Conservation (phyloP, 2,113 vertebrate genomes). For the Clarias magur region DNA sequence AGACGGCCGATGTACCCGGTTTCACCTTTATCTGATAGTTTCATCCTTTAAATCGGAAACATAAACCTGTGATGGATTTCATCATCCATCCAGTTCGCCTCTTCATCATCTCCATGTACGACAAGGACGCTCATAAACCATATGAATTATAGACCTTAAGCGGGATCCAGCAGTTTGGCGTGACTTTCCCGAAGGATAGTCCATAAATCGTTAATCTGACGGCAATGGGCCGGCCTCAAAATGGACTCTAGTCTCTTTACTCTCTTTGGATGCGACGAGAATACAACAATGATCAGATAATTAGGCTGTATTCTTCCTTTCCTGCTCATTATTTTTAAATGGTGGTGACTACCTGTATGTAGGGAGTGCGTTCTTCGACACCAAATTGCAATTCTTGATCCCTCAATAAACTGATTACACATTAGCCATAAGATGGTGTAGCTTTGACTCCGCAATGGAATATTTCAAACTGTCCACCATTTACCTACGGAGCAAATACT, state of each 20-base stretch:
- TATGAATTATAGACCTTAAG: conserved; percentile 62
- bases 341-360: neutral
- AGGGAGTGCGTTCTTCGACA: neutral
- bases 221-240: conserved; percentile 28
- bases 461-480: no score
- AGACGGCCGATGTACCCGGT: neutral
- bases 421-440: no score
- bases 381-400: no score
- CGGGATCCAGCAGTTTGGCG: conserved; percentile 62
- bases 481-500: no score
- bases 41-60: conserved; percentile 47
- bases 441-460: no score
- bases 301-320: neutral
- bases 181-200: conserved; percentile 65
- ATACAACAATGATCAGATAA: neutral
- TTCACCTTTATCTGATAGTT: conserved; percentile 54
- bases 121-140: conserved; percentile 66
- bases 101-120: conserved; percentile 63
- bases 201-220: conserved; percentile 59
- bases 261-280: neutral
- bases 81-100: conserved; percentile 55
- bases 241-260: conserved; percentile 51
- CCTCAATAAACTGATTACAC: no score
- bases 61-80: conserved; percentile 53
- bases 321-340: neutral